phyloP scores from a whole-genome alignment of 2,113 vertebrate genomes.

The Crypturellus undulatus region DNA sequence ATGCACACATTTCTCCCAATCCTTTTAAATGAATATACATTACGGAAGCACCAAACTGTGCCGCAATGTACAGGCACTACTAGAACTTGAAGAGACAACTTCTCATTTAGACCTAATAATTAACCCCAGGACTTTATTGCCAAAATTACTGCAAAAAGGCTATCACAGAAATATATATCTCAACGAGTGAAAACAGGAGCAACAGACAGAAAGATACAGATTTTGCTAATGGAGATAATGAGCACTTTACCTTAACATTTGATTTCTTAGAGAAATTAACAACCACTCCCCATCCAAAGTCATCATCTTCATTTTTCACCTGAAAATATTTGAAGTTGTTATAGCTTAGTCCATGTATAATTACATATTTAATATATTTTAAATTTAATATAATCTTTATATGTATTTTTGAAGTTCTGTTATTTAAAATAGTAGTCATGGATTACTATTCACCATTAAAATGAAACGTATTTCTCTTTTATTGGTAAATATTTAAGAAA shows the following conservation, averaged over 20 bases:
- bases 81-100: neutral
- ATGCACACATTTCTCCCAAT: neutral
- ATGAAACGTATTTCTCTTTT: neutral
- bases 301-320: conserved; percentile 92
- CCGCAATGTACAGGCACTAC: neutral
- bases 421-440: neutral
- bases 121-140: neutral
- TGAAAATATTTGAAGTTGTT: conserved; percentile 60
- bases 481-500: neutral
- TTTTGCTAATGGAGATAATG: neutral
- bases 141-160: neutral
- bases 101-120: neutral
- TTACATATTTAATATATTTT: neutral
- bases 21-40: neutral
- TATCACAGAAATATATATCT: neutral
- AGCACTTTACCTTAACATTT: conserved; percentile 89
- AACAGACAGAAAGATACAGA: neutral
- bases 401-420: neutral
- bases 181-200: neutral
- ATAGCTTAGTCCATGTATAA: neutral
- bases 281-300: conserved; percentile 97
- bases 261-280: conserved; percentile 98
- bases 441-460: neutral
- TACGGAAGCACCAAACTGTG: neutral
- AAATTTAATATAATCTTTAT: too few species aligned